Base-by-base conservation (phyloP, 2,113 vertebrate genomes). In the Tachycineta bicolor region DNA sequence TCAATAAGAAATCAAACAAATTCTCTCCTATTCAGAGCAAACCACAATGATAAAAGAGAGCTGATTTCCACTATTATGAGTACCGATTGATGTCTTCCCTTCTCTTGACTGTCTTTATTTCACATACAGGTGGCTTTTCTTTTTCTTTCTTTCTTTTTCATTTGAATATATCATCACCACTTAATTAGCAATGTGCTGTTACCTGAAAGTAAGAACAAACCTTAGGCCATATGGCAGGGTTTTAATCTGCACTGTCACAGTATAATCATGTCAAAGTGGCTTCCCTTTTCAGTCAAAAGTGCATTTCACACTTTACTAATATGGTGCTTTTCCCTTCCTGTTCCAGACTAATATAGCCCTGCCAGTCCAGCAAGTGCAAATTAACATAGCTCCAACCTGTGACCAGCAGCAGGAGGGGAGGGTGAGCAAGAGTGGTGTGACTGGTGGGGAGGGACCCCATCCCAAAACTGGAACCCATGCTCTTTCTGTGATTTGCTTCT, bases 301-400 rank as follows among this genome's bases (percentile, higher is more conserved):
- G 82, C 97, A 97, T 98, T 98, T 98, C 97, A 98, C 97, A 97
- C 97, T 98, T 97, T 97, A 97, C 97, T 97, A 97, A 97, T 96
- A 97, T 94, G 90, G 87, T 94, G 71, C 78, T 97, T 97, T 96
- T 96, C 96, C 94, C 94, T 96, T 94, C 80, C 93, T 95, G 86
- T 94, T 93, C 81, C 69, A 74, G 84, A 96, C 91, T 94, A 97
- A 97, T 97, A 97, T 58, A 97, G 95, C 79, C 95, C 90, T 96
- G 87, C 81, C 56, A 31, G 94, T 94, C 89, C 90, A 94, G 93
- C 85, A 93, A 96, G 75, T 63, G 94, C 89, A 97, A 97, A 94
- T 96, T 96, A 94, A 96, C 97, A 95, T 44, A 96, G 87, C 83
- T 97, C 93, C 75, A 84, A 94, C 83, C 89, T 97, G 77, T 5